Evolutionary conservation across 2,797 vertebrate species (phyloP).

Genomic region (Nannoperca obscura): DNA sequence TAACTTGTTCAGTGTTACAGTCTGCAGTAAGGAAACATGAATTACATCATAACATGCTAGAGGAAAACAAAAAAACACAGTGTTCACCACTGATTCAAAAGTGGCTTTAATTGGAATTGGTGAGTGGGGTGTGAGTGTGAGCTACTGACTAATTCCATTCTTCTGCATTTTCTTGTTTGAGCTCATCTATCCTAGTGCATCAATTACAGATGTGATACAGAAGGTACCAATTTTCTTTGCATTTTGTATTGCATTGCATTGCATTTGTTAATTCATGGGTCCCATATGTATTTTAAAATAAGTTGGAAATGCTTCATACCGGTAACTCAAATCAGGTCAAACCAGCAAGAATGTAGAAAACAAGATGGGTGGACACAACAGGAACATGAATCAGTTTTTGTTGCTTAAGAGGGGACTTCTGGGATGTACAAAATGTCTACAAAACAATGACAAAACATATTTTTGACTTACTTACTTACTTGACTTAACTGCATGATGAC

Average conservation of each 20-base stretch:
- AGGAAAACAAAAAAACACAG: constrained; percentile 11
- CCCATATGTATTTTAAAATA: constrained; percentile 16
- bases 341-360: neutral
- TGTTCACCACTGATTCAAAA: constrained; percentile 5
- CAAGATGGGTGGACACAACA: neutral
- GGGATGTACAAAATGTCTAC: neutral
- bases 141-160: constrained; percentile 5
- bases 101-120: neutral
- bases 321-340: neutral
- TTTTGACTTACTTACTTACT: neutral
- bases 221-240: neutral
- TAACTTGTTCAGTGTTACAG: neutral
- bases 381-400: constrained; percentile 36
- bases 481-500: neutral
- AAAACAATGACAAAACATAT: neutral
- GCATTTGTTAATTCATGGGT: neutral
- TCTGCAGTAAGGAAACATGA: neutral
- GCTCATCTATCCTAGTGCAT: neutral
- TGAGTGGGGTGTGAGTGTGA: neutral
- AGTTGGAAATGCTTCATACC: neutral
- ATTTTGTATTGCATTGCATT: neutral
- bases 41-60: neutral
- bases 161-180: neutral
- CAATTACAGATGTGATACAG: constrained; percentile 19
- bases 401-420: constrained; percentile 49